Percentiles rank a stretch among this genome's conserved stretches.
These are phyloP conservation scores for Parapristionchus giblindavisi DNA, from an alignment of 2,888 invertebrate species.

Conservation along the genomic window DNA sequence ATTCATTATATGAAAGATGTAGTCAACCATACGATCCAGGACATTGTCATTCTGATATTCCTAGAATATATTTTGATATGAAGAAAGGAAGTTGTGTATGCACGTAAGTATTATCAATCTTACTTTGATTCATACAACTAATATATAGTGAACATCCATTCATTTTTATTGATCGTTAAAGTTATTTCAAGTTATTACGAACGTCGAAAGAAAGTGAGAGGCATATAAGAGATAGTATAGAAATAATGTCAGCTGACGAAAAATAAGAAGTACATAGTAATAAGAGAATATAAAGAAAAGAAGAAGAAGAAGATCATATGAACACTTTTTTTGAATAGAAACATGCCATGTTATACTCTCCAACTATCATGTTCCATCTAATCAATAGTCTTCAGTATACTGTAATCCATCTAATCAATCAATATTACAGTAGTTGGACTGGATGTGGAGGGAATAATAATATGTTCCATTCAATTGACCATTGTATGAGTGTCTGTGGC, in stretches of 20 bases:
- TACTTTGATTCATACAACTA: not conserved
- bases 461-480: conserved; percentile 58
- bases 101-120: conserved; percentile 39
- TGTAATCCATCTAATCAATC: not conserved
- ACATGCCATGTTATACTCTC: not conserved
- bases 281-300: not conserved
- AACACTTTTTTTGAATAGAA: not conserved
- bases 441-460: conserved; percentile 63
- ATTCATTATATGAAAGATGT: conserved; percentile 52
- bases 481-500: conserved; percentile 62
- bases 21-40: conserved; percentile 59
- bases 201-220: not conserved
- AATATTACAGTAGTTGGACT: conserved; percentile 53
- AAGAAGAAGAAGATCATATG: not conserved
- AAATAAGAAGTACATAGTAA: not conserved
- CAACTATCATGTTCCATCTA: not conserved
- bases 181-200: not conserved
- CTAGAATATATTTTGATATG: conserved; percentile 59
- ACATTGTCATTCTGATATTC: conserved; percentile 55
- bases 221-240: not conserved
- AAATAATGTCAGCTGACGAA: not conserved
- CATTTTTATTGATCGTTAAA: too few species aligned
- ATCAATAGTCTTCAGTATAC: not conserved
- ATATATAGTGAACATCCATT: not conserved
- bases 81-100: conserved; percentile 57